A percentile compares a stretch with the other conserved stretches of the same genome.
Evolutionary conservation across 2,888 invertebrate genomes (phyloP).

Genomic region (Nezara viridula): DNA sequence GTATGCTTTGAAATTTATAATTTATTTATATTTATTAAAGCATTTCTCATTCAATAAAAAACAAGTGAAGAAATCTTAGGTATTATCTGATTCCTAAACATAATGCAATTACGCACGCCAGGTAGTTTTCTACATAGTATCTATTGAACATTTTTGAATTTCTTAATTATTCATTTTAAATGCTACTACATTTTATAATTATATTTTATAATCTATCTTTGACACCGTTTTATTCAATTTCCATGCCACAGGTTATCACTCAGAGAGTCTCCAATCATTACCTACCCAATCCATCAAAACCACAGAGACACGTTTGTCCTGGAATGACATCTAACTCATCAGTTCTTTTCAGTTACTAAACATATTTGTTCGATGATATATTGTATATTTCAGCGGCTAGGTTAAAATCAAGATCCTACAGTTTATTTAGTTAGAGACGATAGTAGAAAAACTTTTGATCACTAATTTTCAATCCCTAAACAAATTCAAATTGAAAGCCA

Average conservation of each 20-base stretch:
- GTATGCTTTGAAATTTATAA: too few species aligned
- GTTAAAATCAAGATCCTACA: not conserved
- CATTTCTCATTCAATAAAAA: too few species aligned
- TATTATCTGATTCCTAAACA: too few species aligned
- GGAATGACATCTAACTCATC: not conserved
- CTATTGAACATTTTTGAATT: too few species aligned
- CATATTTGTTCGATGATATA: not conserved
- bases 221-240: not conserved
- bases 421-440: not conserved
- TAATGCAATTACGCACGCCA: too few species aligned
- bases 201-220: not conserved
- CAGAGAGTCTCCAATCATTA: not conserved
- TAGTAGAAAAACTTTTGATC: too few species aligned
- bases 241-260: not conserved
- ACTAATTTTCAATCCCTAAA: too few species aligned
- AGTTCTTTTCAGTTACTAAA: not conserved
- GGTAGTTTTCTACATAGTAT: too few species aligned
- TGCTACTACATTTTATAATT: not conserved
- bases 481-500: too few species aligned
- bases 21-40: too few species aligned
- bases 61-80: too few species aligned
- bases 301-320: not conserved
- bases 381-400: not conserved
- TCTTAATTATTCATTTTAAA: too few species aligned
- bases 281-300: not conserved